Conservation (phyloP, 2,113 vertebrate genomes). For the Mustela nigripes region DNA sequence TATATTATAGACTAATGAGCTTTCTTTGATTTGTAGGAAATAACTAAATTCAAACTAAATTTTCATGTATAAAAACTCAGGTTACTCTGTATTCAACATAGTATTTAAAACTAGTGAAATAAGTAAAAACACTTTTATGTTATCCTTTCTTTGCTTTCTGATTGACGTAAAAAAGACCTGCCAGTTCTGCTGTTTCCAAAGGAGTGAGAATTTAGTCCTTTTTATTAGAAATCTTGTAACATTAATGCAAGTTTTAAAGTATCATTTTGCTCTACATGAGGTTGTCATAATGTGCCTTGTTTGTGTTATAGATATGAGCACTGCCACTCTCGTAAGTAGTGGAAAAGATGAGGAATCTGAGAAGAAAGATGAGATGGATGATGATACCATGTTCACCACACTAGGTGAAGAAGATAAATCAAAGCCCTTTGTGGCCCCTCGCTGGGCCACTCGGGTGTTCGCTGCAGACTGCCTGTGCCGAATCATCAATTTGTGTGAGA, state of each 20-base stretch:
- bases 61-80: slow-evolving; percentile 39
- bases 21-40: slow-evolving; percentile 45
- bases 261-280: neutral
- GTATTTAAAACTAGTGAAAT: neutral
- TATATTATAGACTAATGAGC: neutral
- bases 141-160: slow-evolving; percentile 36
- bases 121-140: neutral
- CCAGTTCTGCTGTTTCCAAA: neutral
- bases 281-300: neutral
- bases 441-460: slow-evolving; percentile 98
- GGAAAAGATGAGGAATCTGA: slow-evolving; percentile 95
- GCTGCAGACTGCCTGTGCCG: slow-evolving; percentile 98
- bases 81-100: neutral
- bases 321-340: slow-evolving; percentile 90
- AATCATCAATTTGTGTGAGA: slow-evolving; percentile 96
- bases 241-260: neutral
- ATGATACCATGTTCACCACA: slow-evolving; percentile 98
- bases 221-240: neutral
- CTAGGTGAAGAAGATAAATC: slow-evolving; percentile 97
- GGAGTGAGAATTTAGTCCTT: slow-evolving; percentile 8
- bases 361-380: slow-evolving; percentile 99
- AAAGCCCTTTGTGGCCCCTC: slow-evolving; percentile 97
- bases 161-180: neutral
- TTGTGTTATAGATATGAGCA: slow-evolving; percentile 91
- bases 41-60: slow-evolving; percentile 44